phyloP scores from a whole-genome alignment of 2,797 vertebrate species.

The Rhodeus uyekii region DNA sequence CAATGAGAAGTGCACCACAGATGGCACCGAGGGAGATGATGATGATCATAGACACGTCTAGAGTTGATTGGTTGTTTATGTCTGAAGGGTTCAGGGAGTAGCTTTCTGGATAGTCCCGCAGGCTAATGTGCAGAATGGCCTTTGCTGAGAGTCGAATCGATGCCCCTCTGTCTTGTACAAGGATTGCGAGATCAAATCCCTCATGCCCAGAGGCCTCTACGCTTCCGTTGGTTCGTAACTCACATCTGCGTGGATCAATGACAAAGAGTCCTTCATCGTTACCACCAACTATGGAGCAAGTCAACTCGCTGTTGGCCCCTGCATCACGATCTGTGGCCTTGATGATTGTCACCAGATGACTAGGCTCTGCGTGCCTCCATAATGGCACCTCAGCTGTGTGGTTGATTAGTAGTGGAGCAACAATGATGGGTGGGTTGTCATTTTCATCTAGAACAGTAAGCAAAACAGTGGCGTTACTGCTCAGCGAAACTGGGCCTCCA shows the following conservation, averaged over 20 bases:
- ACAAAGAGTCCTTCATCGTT: constrained; percentile 88
- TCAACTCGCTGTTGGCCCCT: constrained; percentile 92
- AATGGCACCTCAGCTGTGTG: constrained; percentile 87
- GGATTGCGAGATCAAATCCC: constrained; percentile 84
- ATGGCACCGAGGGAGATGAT: constrained; percentile 94
- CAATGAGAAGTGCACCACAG: constrained; percentile 87
- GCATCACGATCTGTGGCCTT: constrained; percentile 91
- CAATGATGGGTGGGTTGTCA: constrained; percentile 89
- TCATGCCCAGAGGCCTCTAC: constrained; percentile 78
- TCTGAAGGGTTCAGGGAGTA: constrained; percentile 78
- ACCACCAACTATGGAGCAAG: constrained; percentile 85
- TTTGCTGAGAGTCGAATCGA: constrained; percentile 82
- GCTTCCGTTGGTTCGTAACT: constrained; percentile 89
- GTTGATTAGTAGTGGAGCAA: constrained; percentile 85
- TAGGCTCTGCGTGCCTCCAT: constrained; percentile 85
- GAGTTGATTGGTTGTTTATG: constrained; percentile 79
- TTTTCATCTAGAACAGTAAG: constrained; percentile 94
- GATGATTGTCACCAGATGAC: constrained; percentile 84
- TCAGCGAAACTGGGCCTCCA: constrained; percentile 79
- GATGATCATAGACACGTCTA: constrained; percentile 92
- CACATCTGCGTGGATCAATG: constrained; percentile 90
- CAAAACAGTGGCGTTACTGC: constrained; percentile 86
- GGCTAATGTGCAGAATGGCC: constrained; percentile 81
- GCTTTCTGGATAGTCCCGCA: constrained; percentile 81
- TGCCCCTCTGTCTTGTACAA: constrained; percentile 90